phyloP scores from a whole-genome alignment of 2,888 invertebrate genomes.

The Agonopterix heracliana region DNA sequence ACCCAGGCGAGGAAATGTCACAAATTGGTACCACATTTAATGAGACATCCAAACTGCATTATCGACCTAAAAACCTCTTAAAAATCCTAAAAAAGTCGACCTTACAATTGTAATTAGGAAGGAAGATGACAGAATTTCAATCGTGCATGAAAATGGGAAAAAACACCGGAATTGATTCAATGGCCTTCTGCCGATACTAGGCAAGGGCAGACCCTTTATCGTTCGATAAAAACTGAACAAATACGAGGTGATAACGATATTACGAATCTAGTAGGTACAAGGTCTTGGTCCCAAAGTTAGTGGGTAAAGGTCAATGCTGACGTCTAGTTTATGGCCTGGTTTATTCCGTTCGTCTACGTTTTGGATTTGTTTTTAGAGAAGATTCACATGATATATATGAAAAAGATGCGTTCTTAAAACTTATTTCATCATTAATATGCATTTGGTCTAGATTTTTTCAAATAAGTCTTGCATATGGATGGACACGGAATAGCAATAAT shows the following conservation, averaged over 20 bases:
- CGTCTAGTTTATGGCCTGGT: too few species aligned
- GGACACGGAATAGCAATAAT: too few species aligned
- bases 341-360: too few species aligned
- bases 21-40: too few species aligned
- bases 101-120: conserved; percentile 46
- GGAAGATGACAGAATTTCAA: conserved; percentile 47
- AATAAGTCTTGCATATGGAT: background rate
- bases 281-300: conserved; percentile 48
- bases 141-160: conserved; percentile 46
- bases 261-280: conserved; percentile 41
- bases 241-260: conserved; percentile 38
- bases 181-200: conserved; percentile 41
- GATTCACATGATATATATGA: too few species aligned
- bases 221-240: conserved; percentile 47
- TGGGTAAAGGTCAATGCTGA: conserved; percentile 62
- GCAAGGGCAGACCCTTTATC: conserved; percentile 67
- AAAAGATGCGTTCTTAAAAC: too few species aligned
- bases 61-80: background rate
- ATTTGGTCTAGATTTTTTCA: background rate
- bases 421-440: too few species aligned
- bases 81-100: too few species aligned
- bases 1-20: too few species aligned
- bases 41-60: conserved; percentile 11
- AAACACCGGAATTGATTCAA: conserved; percentile 43
- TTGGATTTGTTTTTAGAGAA: too few species aligned